Percentiles rank a stretch among this genome's conserved stretches.
Conservation (phyloP, 1,140 invertebrate species). For the Luehdorfia chinensis region DNA sequence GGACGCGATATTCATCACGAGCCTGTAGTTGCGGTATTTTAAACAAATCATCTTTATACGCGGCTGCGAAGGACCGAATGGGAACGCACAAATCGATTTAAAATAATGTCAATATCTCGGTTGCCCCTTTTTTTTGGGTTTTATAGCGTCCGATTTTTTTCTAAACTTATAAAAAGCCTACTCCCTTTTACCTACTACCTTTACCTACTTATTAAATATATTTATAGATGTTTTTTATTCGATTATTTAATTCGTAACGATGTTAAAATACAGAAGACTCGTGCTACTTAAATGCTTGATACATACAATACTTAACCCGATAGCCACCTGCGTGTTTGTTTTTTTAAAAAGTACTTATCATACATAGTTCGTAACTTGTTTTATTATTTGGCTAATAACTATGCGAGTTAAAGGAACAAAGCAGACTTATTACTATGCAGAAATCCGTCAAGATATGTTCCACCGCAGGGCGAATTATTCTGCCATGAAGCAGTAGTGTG, state of each 20-base stretch:
- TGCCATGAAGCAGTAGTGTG: too few relatives aligned
- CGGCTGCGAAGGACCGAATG: slow-evolving; percentile 30
- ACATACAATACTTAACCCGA: slow-evolving; percentile 6
- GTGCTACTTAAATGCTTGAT: neutral
- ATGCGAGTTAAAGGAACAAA: too few relatives aligned
- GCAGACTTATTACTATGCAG: too few relatives aligned
- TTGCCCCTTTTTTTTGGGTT: slow-evolving; percentile 7
- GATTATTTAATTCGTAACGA: neutral
- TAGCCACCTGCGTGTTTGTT: slow-evolving; percentile 6
- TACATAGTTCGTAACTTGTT: slow-evolving; percentile 1
- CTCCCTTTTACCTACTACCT: too few relatives aligned
- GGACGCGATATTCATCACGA: slow-evolving; percentile 71
- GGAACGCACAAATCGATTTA: slow-evolving; percentile 58
- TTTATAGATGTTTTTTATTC: too few relatives aligned
- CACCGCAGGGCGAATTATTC: too few relatives aligned
- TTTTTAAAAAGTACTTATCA: slow-evolving; percentile 6
- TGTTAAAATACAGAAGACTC: neutral
- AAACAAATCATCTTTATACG: slow-evolving; percentile 75
- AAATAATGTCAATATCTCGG: slow-evolving; percentile 44
- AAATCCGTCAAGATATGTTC: too few relatives aligned
- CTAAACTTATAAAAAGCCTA: too few relatives aligned
- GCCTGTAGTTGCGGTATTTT: slow-evolving; percentile 58
- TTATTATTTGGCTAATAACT: too few relatives aligned
- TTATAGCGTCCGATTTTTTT: neutral
- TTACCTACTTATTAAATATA: neutral